Evolutionary conservation across 2,113 vertebrate genomes (phyloP), one percentile per base, ranked within the genome.

Genomic region (Hyla sarda): DNA sequence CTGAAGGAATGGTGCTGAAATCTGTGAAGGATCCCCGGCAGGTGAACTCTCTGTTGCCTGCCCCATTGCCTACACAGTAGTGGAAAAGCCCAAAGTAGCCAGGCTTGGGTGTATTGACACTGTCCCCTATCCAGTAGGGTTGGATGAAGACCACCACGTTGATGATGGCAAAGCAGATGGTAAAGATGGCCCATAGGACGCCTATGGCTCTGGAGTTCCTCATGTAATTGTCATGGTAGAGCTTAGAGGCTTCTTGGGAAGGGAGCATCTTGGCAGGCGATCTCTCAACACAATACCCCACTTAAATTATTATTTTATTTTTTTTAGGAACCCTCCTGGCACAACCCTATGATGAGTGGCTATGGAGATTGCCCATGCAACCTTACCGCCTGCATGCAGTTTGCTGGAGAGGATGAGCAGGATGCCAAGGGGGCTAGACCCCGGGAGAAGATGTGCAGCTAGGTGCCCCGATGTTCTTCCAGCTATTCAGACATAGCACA

Each of bases 111-210:
- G 97, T 98, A 94, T 94, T 97, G 91, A 97, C 95, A 92, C 97
- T 98, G 95, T 99, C 97, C 88, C 97, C 97, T 92, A 99, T 96
- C 97, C 97, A 99, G 95, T 97, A 99, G 91, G 97, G 97, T 92
- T 98, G 96, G 88, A 98, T 98, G 95, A 99, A 98, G 91, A 97
- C 96, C 96, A 99, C 97, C 93, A 99, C 97, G 93, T 97, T 98
- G 92, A 99, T 96, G 92, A 98, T 98, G 94, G 97, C 97, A 92
- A 99, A 98, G 94, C 97, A 97, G 93, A 99, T 98, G 95, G 97
- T 98, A 94, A 99, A 97, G 92, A 99, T 98, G 93, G 97, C 97
- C 97, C 97, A 99, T 65, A 98, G 95, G 90, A 98, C 96, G 81
- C 96, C 96, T 91, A 97, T 97, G 92, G 96, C 96, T 85, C 96